A percentile compares a stretch with the other conserved stretches of the same genome.
Evolutionary conservation across 2,888 invertebrate genomes (phyloP).

Genomic region (Ormyrus rosae): DNA sequence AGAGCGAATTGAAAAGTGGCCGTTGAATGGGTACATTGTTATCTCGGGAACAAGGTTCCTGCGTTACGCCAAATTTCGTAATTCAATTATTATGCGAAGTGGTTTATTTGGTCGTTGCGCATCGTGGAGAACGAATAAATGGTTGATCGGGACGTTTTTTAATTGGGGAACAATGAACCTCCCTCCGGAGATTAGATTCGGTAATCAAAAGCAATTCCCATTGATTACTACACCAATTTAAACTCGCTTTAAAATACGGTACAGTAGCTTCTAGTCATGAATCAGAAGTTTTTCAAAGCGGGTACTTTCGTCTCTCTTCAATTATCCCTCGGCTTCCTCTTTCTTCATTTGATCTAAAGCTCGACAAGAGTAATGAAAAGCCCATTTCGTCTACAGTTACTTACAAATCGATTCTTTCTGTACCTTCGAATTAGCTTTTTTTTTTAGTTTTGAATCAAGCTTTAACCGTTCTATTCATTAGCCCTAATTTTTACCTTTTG

Average conservation of each 20-base stretch:
- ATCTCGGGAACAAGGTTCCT: too few species aligned
- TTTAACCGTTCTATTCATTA: too few species aligned
- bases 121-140: not conserved
- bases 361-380: slow-evolving; percentile 23
- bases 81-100: too few species aligned
- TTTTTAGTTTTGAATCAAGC: not conserved
- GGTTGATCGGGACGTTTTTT: slow-evolving; percentile 2
- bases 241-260: slow-evolving; percentile 44
- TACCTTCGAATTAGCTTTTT: not conserved
- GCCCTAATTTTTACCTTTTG: not conserved
- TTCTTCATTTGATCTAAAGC: slow-evolving; percentile 15
- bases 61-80: too few species aligned
- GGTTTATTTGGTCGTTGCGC: not conserved
- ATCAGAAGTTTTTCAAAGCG: slow-evolving; percentile 29
- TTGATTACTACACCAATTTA: slow-evolving; percentile 29
- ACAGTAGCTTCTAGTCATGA: slow-evolving; percentile 11
- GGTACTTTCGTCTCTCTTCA: slow-evolving; percentile 33
- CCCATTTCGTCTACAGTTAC: slow-evolving; percentile 6
- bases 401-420: slow-evolving; percentile 21
- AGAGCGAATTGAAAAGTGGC: too few species aligned
- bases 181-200: not conserved
- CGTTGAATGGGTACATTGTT: too few species aligned
- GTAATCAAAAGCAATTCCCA: slow-evolving; percentile 37
- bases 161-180: slow-evolving; percentile 38
- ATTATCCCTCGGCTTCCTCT: slow-evolving; percentile 23